Evolutionary conservation across 2,888 invertebrate genomes (phyloP), one percentile per base, ranked within the genome.

Genomic region (Spodoptera exigua): DNA sequence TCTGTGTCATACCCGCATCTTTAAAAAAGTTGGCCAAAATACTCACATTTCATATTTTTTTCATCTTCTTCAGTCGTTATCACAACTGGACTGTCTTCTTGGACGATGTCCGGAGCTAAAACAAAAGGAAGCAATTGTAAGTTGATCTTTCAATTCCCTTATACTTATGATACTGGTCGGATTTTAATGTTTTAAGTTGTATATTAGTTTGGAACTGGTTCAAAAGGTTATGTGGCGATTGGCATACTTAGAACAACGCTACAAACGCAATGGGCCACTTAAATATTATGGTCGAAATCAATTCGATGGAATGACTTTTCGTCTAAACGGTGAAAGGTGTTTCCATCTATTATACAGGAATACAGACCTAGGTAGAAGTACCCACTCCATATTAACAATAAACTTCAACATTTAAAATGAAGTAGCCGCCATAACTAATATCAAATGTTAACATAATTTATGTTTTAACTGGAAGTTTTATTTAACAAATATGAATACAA

Each of bases 21-120:
- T 18, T 3, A 5, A 27, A 7, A 0, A 17, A 2, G 14, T 14
- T 11, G 10, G 3, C 0, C 11, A 1, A 2, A 41, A 7, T 13
- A 55, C 96, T 96, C 95, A 97, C 97, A 96, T 95, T 97, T 97
- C 92, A 96, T 95, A 87, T 96, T 97, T 81, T 96, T 96, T 89
- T 97, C 97, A 47, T 93, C 93, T 87, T 97, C 97, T 49, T 92
- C 93, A 75, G 96, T 96, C 63, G 96, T 96, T 59, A 95, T 94
- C 47, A 95, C 93, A 64, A 95, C 94, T 68, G 97, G 96, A 79
- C 96, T 95, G 88, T 97, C 93, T 61, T 93, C 97, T 90, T 96
- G 96, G 47, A 96, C 95, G 66, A 96, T 93, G 83, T 97, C 97
- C 55, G 96, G 96, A 85, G 96, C 97, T 97, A 95, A 35, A 96